phyloP scores from a whole-genome alignment of 2,888 invertebrate species.

The Orgyia antiqua region DNA sequence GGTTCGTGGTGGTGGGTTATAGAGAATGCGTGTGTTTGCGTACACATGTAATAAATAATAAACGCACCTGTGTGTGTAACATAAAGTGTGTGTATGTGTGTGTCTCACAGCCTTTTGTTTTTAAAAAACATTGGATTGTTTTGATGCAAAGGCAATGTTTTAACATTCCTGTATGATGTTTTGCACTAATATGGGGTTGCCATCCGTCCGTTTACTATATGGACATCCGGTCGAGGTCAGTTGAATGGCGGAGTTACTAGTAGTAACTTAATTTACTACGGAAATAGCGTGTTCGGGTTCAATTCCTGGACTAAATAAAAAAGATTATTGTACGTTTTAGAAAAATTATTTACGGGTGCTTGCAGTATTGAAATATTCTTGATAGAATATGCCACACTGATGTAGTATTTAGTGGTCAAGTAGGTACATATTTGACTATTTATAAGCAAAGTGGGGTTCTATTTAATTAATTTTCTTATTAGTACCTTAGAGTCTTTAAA shows the following conservation, averaged over 20 bases:
- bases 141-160: conserved; percentile 21
- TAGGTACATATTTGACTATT: no score
- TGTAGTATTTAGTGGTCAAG: no score
- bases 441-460: no score
- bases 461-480: no score
- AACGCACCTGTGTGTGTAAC: neutral
- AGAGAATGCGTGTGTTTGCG: conserved; percentile 60
- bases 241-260: neutral
- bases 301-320: no score
- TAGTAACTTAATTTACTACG: no score
- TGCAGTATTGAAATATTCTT: no score
- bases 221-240: conserved; percentile 2
- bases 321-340: no score
- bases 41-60: conserved; percentile 13
- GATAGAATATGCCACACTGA: no score
- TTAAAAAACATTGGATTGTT: conserved; percentile 27
- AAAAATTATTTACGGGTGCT: no score
- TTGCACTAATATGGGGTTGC: conserved; percentile 8
- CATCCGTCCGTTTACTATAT: conserved; percentile 3
- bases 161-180: conserved; percentile 26
- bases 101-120: conserved; percentile 17
- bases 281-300: no score
- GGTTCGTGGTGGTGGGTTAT: conserved; percentile 81
- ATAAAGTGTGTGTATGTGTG: conserved; percentile 20
- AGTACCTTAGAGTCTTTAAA: no score